Base-by-base conservation (phyloP, 2,888 invertebrate genomes). In the Cryptus viduatorius region DNA sequence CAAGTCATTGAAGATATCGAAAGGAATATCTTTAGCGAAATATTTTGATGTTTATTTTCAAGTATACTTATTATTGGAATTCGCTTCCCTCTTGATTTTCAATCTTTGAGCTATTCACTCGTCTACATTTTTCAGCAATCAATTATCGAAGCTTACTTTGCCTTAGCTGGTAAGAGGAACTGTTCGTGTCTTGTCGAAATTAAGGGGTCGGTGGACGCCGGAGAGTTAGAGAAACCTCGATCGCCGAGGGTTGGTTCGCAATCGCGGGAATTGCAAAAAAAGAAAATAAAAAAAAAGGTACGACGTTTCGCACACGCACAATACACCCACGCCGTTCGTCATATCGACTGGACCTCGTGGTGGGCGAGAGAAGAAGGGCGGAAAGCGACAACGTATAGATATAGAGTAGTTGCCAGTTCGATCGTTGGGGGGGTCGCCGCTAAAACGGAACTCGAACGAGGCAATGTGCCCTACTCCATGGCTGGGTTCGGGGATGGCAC, bases 371-470 rank as follows among this genome's bases (percentile, higher is more conserved):
- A 65, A 67, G 29, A 31, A 73, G 61, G 61, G 61, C 46, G 53
- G 59, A 10, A 44, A 77, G 50, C 64, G 59, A 24, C 59, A 59
- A 5, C 42, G 7, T 37, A 68, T 19, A 77, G 19, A 59, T 31
- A 75, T 64, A 37, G 10, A 44, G 29, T 19, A 48, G 37, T n/a
- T n/a, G 50, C 16, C 29, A 42, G 71, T 16, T 44, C 84, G 75
- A 73, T 72, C 64, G 37, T 19, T 69, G 19, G 64, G 59, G 59
- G 53, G 64, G 65, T 48, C 65, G 19, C 79, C 76, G 83, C 79
- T 82, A 72, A 81, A 85, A 83, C 82, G 69, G 84, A 83, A 86
- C 79, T 84, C 76, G 85, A 87, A 87, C 75, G 75, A 53, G 53
- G 24, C 59, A 59, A 59, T 59, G 59, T 29, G 59, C 37, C 69